Evolutionary conservation across 92 coral and sea anemone genomes (phyloP).

Genomic region (Virgularia gustaviana): DNA sequence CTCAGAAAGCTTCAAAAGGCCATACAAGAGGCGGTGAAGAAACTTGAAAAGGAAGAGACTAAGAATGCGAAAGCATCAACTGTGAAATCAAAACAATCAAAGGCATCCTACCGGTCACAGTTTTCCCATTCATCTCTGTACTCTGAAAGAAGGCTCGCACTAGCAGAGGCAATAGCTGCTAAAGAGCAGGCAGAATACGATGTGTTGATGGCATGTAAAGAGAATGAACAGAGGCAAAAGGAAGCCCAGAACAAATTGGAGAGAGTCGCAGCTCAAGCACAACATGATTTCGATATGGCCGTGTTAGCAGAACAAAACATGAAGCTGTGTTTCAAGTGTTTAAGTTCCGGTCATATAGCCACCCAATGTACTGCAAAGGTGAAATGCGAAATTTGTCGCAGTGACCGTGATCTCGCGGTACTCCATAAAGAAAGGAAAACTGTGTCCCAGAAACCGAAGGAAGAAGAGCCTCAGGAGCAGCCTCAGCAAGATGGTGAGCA

Average conservation of each 20-base stretch:
- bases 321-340: no score
- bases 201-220: neutral
- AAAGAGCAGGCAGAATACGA: conserved; percentile 14
- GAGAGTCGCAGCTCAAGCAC: conserved; percentile 24
- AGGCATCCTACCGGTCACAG: neutral
- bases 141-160: neutral
- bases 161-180: conserved; percentile 8
- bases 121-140: neutral
- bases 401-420: no score
- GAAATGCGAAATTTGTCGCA: no score
- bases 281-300: conserved; percentile 1
- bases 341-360: no score
- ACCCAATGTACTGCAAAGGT: no score
- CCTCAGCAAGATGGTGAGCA: no score
- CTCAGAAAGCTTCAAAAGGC: neutral
- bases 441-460: no score
- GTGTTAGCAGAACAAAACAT: neutral
- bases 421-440: no score
- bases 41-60: neutral
- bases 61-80: neutral
- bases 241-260: conserved; percentile 2
- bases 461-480: no score
- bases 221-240: neutral
- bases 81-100: neutral
- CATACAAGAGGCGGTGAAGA: conserved; percentile 12